Evolutionary conservation across 2,888 invertebrate genomes (phyloP).

Genomic region (Lasioglossum malachurum): DNA sequence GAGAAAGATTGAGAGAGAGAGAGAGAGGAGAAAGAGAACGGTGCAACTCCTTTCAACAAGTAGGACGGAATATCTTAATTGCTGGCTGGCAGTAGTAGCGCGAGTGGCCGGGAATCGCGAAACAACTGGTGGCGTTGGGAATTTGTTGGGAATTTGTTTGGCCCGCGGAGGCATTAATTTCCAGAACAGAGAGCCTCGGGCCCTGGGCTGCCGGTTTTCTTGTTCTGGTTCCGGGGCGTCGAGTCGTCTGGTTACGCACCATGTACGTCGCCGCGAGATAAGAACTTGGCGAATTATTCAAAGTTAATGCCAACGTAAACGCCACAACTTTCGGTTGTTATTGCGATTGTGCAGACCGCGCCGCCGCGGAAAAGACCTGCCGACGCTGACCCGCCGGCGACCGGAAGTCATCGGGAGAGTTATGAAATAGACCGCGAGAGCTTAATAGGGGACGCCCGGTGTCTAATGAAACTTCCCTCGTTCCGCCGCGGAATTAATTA

Average conservation of each 20-base stretch:
- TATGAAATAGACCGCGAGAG: conserved; percentile 32
- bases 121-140: conserved; percentile 22
- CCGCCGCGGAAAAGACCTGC: conserved; percentile 32
- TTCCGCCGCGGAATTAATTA: neutral
- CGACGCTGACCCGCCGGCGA: neutral
- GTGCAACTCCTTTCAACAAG: conserved; percentile 11
- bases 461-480: neutral
- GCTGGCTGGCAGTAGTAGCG: conserved; percentile 30
- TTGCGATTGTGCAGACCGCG: conserved; percentile 40
- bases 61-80: conserved; percentile 54
- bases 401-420: conserved; percentile 51
- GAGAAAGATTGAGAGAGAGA: neutral
- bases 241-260: conserved; percentile 63
- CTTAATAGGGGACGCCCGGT: neutral
- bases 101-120: conserved; percentile 1
- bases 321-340: conserved; percentile 70
- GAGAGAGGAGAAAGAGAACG: neutral
- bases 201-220: conserved; percentile 39
- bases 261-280: conserved; percentile 64
- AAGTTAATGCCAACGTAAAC: conserved; percentile 75
- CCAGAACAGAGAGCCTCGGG: conserved; percentile 33
- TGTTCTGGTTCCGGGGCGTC: conserved; percentile 36
- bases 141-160: conserved; percentile 58
- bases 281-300: conserved; percentile 76
- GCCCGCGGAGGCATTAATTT: conserved; percentile 63